Percentiles rank a stretch among this genome's conserved stretches.
Conservation (phyloP, 2,888 invertebrate genomes). For the Acronicta alni region DNA sequence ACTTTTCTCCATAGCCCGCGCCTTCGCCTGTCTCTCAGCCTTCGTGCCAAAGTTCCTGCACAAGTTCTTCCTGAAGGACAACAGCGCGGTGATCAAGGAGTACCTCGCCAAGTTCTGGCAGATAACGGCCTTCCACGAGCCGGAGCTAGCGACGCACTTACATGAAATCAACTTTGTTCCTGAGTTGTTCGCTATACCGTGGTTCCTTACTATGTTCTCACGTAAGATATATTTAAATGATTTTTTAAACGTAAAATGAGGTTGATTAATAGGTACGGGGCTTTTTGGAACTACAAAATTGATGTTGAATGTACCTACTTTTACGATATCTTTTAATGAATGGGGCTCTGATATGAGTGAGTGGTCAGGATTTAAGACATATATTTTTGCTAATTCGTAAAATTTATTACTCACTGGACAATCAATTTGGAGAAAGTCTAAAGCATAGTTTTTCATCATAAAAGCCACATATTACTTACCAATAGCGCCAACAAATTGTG, state of each 20-base stretch:
- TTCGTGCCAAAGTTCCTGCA: conserved; percentile 99
- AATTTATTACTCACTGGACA: too few species aligned
- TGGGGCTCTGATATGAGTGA: too few species aligned
- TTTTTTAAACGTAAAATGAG: background rate
- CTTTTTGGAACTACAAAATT: too few species aligned
- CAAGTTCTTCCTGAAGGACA: conserved; percentile 99
- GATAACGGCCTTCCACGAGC: conserved; percentile 98
- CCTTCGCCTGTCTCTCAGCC: conserved; percentile 97
- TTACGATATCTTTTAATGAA: too few species aligned
- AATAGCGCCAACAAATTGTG: too few species aligned
- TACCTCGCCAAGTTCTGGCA: conserved; percentile 99
- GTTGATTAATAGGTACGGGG: too few species aligned
- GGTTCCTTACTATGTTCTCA: conserved; percentile 99
- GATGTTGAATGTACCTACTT: too few species aligned
- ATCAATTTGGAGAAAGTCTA: too few species aligned
- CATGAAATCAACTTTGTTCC: conserved; percentile 98
- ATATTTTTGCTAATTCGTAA: too few species aligned
- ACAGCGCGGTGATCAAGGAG: conserved; percentile 98
- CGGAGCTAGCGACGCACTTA: conserved; percentile 96
- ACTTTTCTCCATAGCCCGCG: conserved; percentile 92
- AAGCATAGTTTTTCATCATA: too few species aligned
- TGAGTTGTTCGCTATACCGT: conserved; percentile 99
- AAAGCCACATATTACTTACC: too few species aligned
- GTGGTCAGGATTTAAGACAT: too few species aligned
- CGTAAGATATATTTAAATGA: conserved; percentile 92